phyloP scores from a whole-genome alignment of 2,113 vertebrate species.

The Physeter macrocephalus region DNA sequence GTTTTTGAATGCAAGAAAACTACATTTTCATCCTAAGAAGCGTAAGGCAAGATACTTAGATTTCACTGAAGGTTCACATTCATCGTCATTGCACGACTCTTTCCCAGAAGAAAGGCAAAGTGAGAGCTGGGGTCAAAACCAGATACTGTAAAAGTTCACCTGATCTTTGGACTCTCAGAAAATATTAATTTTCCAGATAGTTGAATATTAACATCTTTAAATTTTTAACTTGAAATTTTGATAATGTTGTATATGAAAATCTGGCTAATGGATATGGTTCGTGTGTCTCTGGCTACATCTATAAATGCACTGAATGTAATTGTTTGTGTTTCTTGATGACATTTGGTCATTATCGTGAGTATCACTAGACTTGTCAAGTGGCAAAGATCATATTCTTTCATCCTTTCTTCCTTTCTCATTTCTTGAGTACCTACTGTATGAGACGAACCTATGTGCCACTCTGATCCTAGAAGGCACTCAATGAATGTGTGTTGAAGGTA shows the following conservation, averaged over 20 bases:
- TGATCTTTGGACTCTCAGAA: not conserved
- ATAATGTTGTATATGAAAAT: not conserved
- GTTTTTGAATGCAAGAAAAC: not conserved
- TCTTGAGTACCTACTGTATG: not conserved
- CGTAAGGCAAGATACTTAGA: not conserved
- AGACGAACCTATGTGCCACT: not conserved
- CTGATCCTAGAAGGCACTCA: not conserved
- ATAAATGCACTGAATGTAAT: not conserved
- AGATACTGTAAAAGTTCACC: not conserved
- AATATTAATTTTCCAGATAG: not conserved
- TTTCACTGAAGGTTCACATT: not conserved
- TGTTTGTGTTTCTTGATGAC: not conserved
- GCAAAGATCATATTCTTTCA: not conserved
- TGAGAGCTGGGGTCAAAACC: not conserved
- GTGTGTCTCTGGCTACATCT: not conserved
- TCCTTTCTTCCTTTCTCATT: not conserved
- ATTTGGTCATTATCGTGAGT: not conserved
- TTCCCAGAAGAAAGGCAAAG: not conserved
- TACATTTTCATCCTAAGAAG: not conserved
- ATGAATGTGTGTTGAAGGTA: not conserved
- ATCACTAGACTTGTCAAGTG: not conserved
- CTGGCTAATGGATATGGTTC: not conserved
- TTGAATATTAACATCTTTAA: not conserved
- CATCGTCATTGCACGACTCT: not conserved
- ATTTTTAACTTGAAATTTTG: slow-evolving; percentile 16